Evolutionary conservation across 2,113 vertebrate species (phyloP), one percentile per base, ranked within the genome.

Genomic region (Notarius quadriscutis): DNA sequence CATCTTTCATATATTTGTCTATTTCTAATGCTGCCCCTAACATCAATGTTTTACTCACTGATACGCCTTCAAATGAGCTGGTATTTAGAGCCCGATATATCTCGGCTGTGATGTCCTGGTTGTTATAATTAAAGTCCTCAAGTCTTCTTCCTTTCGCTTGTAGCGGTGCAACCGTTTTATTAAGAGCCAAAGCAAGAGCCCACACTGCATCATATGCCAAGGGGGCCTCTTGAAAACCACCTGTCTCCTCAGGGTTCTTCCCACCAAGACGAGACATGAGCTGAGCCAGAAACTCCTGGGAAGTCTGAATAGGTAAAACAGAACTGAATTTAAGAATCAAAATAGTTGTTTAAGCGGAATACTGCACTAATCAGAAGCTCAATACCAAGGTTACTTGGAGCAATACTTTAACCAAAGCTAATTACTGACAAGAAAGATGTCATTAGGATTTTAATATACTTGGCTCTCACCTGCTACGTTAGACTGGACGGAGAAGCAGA

Each of bases 121-220:
- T 98, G 95, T 98, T 98, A 89, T 99, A 99, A 93, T 99, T 99
- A 94, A 99, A 99, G 91, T 98, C 97, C 89, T 99, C 98, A 87
- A 99, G 88, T 1, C 96, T 94, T 27, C 97, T 90, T 0, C 96
- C 97, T 62, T 93, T 97, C 77, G 96, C 96, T 41, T 95, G 96
- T 87, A 97, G 93, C 1, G 97, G 96, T 0, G 95, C 94, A 0
- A 97, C 97, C 0, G 98, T 99, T 94, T 98, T 98, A 92, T 99
- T 99, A 85, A 99, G 95, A 6, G 98, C 98, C 34, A 99, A 89
- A 0, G 98, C 98, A 90, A 99, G 91, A 0, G 98, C 98, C 98
- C 98, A 99, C 72, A 99, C 95, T 7, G 98, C 98, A 4, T 99
- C 98, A 0, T 97, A 99, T 62, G 98, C 98, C 83, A 99, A 90